Evolutionary conservation across 2,113 vertebrate species (phyloP), one percentile per base, ranked within the genome.

Genomic region (Tyrannus savana): DNA sequence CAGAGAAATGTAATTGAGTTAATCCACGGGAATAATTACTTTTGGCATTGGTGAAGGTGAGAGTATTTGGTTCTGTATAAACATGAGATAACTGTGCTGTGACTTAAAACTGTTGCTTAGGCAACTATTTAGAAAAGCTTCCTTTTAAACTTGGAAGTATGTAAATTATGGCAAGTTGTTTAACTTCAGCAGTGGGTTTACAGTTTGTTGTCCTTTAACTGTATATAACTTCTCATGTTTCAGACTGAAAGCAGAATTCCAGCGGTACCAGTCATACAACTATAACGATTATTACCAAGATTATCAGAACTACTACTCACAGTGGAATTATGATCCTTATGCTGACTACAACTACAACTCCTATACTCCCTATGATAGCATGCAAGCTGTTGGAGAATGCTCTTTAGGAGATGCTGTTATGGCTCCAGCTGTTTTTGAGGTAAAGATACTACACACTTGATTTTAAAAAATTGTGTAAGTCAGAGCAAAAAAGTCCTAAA

Each of bases 221-320:
- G 14, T 80, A 1, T 85, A 0, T 56, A 68, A 89, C 59, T 59
- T 91, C 10, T 97, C 97, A 17, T 87, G 96, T 98, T 97, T 97
- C 91, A 99, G 99, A 91, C 97, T 98, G 94, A 97, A 98, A 95
- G 96, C 98, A 60, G 97, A 98, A 97, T 97, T 98, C 98, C n/a
- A 90, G 73, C 86, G 94, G 72, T 97, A 95, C 93, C 98, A 98
- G 89, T 97, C 94, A 3, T 98, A 98, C 95, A 98, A 95, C 53
- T 96, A 95, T 28, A 98, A 90, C 79, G 91, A 97, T 92, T 98
- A 98, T 95, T 99, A 98, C 4, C 97, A 98, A 78, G 97, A 98
- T 47, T 98, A 97, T 87, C 97, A 96, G 77, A 96, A 97, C 72
- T 96, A 98, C 94, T 98, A 98, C 58, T 95, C 98, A 9, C 98